These are phyloP conservation scores for Zaprionus bogoriensis DNA, from an alignment of 2,888 invertebrate species.

Conservation along the genomic window DNA sequence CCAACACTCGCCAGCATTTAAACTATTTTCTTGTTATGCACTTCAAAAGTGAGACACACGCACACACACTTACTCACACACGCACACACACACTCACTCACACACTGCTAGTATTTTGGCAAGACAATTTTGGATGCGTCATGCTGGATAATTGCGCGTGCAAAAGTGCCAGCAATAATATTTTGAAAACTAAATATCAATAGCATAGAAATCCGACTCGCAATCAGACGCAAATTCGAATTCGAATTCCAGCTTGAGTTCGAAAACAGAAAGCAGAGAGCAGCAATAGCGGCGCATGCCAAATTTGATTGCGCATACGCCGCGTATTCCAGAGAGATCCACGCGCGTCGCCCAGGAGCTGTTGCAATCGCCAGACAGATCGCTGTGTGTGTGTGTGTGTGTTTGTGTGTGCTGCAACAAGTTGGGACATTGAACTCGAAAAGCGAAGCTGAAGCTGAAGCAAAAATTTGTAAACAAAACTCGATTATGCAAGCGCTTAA, in stretches of 20 bases:
- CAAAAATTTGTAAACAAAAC: conserved; percentile 74
- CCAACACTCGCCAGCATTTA: conserved; percentile 62
- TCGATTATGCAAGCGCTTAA: conserved; percentile 70
- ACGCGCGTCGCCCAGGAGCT: conserved; percentile 57
- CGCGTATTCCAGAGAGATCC: conserved; percentile 67
- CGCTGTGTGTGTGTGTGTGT: not conserved
- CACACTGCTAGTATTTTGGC: conserved; percentile 45
- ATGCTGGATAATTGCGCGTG: conserved; percentile 69
- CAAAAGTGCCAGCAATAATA: conserved; percentile 51
- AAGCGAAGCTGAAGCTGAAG: conserved; percentile 34
- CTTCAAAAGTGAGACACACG: conserved; percentile 51
- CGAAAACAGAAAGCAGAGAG: conserved; percentile 5
- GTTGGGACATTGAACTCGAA: conserved; percentile 77
- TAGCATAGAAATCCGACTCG: conserved; percentile 44
- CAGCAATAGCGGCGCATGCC: too few relatives aligned
- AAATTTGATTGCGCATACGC: conserved; percentile 61
- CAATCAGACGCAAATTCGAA: not conserved
- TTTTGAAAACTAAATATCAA: conserved; percentile 56
- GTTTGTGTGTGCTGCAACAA: conserved; percentile 12
- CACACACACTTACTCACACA: conserved; percentile 7
- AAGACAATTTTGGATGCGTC: conserved; percentile 65
- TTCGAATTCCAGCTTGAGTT: conserved; percentile 6
- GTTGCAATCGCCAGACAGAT: conserved; percentile 57
- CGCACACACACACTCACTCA: conserved; percentile 13
- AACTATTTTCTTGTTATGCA: conserved; percentile 77